Base-by-base conservation (phyloP, 1,140 invertebrate species). In the Scaptomyza graminum region DNA sequence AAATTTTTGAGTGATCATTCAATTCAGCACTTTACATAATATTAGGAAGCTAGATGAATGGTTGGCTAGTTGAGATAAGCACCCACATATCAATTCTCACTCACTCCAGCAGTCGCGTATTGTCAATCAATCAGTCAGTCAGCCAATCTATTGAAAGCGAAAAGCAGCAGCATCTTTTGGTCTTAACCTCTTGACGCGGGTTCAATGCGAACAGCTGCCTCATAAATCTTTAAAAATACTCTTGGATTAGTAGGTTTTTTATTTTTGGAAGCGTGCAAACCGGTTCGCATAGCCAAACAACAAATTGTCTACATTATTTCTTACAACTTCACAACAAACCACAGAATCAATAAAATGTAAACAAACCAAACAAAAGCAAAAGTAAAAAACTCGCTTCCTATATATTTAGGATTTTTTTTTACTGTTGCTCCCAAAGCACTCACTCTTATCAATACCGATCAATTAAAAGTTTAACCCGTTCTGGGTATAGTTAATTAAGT, bases 151-250 rank as follows among this genome's bases (percentile, higher is more conserved):
- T 68, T 82, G 70, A 88, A 87, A 88, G 83, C 82, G 70, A 82
- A 88, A 78, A 79, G 62, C 52, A 57, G 60, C 60, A 66, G 62
- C 68, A 66, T 71, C 57, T 63, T 74, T 72, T 82, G 74, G 83
- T 66, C 60, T 88, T 87, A 87, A 87, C 82, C 82, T 78, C 83
- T 87, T 70, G 39, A 78, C 11, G 39, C 47, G 83, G 75, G 82
- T 87, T 87, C 82, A 87, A 82, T 87, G 82, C 61, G 51, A 88
- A 88, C 79, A 70, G 63, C 80, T 83, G 79, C 76, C 62, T 61
- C 61, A 75, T 63, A 75, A 75, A 75, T 75, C 55, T 71, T 71
- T 49, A 47, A 34, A 69, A 80, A 67, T 55, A 41, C 41, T 61
- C 22, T 64, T 59, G 54, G 34, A 59, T 68, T 51, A 67, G 56